A percentile compares a stretch with the other conserved stretches of the same genome.
phyloP scores from a whole-genome alignment of 2,113 vertebrate species.

The Fregata magnificens region DNA sequence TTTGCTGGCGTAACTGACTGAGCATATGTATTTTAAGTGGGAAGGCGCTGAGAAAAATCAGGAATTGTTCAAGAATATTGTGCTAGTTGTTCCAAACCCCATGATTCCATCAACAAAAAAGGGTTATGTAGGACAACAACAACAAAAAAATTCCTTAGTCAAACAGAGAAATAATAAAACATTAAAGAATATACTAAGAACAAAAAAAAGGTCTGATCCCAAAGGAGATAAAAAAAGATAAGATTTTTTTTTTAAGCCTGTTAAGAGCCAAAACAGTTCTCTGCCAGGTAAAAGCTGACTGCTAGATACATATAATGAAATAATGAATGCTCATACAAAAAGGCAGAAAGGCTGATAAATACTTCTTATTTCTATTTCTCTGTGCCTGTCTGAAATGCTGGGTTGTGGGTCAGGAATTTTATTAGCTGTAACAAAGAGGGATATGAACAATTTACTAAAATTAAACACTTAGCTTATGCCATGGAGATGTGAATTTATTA shows the following conservation, averaged over 20 bases:
- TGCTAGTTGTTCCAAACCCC: background rate
- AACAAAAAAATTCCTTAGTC: background rate
- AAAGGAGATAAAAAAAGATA: background rate
- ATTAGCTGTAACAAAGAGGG: background rate
- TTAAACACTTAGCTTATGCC: background rate
- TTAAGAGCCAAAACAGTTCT: background rate
- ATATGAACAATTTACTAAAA: background rate
- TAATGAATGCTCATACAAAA: background rate
- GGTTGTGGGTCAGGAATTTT: background rate
- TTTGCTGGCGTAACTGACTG: background rate
- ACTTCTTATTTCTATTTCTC: background rate
- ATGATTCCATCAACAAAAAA: background rate
- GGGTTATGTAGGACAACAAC: background rate
- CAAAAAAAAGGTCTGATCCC: background rate
- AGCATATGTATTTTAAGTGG: background rate
- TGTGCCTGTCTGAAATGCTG: background rate
- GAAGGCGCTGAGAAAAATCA: background rate
- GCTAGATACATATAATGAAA: background rate
- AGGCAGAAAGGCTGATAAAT: background rate
- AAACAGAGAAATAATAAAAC: background rate
- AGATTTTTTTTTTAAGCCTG: background rate
- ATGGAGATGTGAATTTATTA: background rate
- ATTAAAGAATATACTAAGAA: background rate
- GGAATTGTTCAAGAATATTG: conserved; percentile 6
- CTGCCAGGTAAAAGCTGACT: background rate